Conservation (phyloP, 2,888 invertebrate genomes). For the Platycnemis pennipes region DNA sequence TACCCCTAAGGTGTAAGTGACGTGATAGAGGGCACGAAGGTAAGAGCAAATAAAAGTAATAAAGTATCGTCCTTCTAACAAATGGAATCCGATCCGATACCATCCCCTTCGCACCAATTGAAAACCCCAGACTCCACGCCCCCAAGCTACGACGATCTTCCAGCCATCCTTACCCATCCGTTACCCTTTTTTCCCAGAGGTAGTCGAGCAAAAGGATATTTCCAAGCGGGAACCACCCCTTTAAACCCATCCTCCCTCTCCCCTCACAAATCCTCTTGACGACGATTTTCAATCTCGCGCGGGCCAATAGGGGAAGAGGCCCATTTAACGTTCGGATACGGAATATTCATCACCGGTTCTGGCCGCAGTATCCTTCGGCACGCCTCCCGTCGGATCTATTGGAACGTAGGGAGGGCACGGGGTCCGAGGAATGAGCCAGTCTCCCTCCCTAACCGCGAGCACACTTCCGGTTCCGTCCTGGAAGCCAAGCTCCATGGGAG, state of each 20-base stretch:
- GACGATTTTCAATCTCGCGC: constrained; percentile 11
- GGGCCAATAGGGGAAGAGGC: neutral
- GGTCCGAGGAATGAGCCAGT: too few species aligned
- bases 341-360: constrained; percentile 41
- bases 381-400: too few species aligned
- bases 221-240: neutral
- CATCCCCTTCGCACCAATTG: neutral
- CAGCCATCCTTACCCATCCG: neutral
- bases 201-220: too few species aligned
- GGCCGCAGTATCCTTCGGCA: too few species aligned
- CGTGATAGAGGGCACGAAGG: too few species aligned
- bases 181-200: too few species aligned
- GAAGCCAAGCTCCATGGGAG: too few species aligned
- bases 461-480: too few species aligned
- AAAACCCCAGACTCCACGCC: neutral
- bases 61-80: neutral
- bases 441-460: too few species aligned
- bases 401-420: too few species aligned
- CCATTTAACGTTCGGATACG: constrained; percentile 21
- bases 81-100: neutral
- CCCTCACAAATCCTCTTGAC: neutral
- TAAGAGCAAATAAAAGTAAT: neutral
- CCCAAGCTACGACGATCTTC: neutral
- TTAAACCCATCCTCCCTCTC: neutral
- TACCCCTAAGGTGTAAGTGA: too few species aligned